These are phyloP conservation scores for Entomobrya multifasciata DNA, from an alignment of 2,888 invertebrate genomes.

Conservation along the genomic window DNA sequence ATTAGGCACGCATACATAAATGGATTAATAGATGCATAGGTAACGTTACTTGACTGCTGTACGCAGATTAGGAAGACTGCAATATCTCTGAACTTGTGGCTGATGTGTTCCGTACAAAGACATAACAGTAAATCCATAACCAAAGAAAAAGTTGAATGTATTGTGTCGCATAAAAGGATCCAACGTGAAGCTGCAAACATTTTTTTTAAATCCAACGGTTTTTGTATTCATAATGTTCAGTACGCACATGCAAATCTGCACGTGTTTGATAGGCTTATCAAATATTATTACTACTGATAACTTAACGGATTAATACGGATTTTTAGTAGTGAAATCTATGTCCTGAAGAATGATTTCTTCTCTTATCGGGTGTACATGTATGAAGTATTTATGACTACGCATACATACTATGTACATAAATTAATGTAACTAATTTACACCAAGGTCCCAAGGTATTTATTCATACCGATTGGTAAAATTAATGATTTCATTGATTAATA, in stretches of 20 bases:
- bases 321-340: not conserved
- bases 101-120: slow-evolving; percentile 75
- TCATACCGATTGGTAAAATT: too few species aligned
- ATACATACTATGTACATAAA: not conserved
- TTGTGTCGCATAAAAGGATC: slow-evolving; percentile 76
- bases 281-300: too few species aligned
- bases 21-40: not conserved
- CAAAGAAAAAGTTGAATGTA: slow-evolving; percentile 71
- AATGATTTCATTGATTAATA: not conserved
- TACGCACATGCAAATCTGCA: not conserved
- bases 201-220: not conserved
- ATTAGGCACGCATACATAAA: too few species aligned
- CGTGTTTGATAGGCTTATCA: not conserved
- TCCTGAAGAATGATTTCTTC: not conserved
- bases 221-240: not conserved
- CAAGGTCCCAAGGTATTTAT: too few species aligned
- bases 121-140: slow-evolving; percentile 72
- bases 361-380: not conserved
- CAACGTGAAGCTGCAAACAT: slow-evolving; percentile 53
- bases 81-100: slow-evolving; percentile 77
- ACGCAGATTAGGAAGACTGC: slow-evolving; percentile 66
- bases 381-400: not conserved
- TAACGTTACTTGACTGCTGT: slow-evolving; percentile 67
- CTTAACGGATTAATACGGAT: not conserved
- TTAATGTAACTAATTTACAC: too few species aligned